phyloP scores from a whole-genome alignment of 2,888 invertebrate species.

The Lathronympha strigana region DNA sequence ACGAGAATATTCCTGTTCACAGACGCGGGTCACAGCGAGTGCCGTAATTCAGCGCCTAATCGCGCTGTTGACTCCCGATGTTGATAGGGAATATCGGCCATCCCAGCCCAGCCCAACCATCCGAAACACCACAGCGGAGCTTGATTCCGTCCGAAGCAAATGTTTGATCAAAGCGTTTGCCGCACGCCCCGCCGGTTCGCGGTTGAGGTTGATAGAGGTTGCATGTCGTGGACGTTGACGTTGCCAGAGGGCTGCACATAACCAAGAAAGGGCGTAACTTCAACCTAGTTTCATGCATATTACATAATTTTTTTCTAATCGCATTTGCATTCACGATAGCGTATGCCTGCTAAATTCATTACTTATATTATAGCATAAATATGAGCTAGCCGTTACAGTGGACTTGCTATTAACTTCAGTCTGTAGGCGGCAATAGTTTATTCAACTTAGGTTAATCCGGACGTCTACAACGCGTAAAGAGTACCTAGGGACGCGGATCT shows the following conservation, averaged over 20 bases:
- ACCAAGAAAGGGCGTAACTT: slow-evolving; percentile 23
- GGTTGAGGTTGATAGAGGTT: slow-evolving; percentile 12
- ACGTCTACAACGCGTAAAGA: slow-evolving; percentile 4
- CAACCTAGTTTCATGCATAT: slow-evolving; percentile 2
- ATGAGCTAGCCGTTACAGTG: background rate
- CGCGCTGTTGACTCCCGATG: slow-evolving; percentile 35
- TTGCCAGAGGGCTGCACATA: slow-evolving; percentile 1
- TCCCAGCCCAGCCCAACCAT: slow-evolving; percentile 18
- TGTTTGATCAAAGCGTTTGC: slow-evolving; percentile 28
- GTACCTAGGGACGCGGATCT: slow-evolving; percentile 8
- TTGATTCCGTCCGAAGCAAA: slow-evolving; percentile 23
- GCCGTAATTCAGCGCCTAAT: slow-evolving; percentile 39
- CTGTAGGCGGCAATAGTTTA: background rate
- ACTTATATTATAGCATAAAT: slow-evolving; percentile 2
- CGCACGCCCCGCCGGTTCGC: slow-evolving; percentile 6
- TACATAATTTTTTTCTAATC: slow-evolving; percentile 8
- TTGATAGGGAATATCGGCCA: slow-evolving; percentile 34
- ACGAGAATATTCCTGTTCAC: slow-evolving; percentile 20
- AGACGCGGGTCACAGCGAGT: slow-evolving; percentile 21
- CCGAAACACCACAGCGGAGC: slow-evolving; percentile 28
- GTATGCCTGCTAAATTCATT: slow-evolving; percentile 20
- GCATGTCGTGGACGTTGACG: slow-evolving; percentile 16
- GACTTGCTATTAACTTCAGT: slow-evolving; percentile 2
- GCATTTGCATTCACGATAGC: background rate
- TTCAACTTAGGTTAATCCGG: slow-evolving; percentile 18